Evolutionary conservation across 2,888 invertebrate species (phyloP), one percentile per base, ranked within the genome.

Genomic region (Pilophorus perplexus): DNA sequence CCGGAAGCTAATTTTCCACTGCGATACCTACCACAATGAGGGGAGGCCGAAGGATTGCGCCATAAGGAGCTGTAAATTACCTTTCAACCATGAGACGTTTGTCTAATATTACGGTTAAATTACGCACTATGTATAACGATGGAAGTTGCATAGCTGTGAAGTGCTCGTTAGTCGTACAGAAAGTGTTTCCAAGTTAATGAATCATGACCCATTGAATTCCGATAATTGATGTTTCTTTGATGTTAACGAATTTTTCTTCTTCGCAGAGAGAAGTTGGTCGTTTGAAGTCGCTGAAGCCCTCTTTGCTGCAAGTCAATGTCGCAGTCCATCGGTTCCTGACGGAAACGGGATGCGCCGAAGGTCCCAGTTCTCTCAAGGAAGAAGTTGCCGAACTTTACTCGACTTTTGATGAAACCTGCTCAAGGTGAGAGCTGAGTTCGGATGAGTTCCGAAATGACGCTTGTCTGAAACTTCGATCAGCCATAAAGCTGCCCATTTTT

Each of bases 331-430:
- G 78, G 77, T 82, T 74, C 73, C 76, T 79, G 72, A 78, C 82
- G 75, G 71, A 84, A 79, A 75, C 82, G 76, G 74, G 83, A 77
- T 74, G 81, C 77, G 71, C 80, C 75, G 72, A 80, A 16, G 37
- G 40, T 2, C 69, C 69, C 50, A 60, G 62, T 12, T 52, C 69
- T 22, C 79, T 89, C 70, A 86, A 87, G 69, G 80, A 83, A 23
- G 86, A 85, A 67, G 80, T 89, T 67, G 81, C 85, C 25, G 82
- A 85, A 55, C 77, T 89, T 70, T 83, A 87, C 72, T 80, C 84
- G 5, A 80, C 85, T 16, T 88, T 87, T 85, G 85, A 88, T 73
- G 85, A 85, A 66, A 83, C 84, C 4, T 84, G 85, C 74, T 83
- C 85, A 74, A 83, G 84, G 89, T 88, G 75, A 80, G 79, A 52